These are phyloP conservation scores for Mesopsocus fuscifrons DNA, from an alignment of 2,888 invertebrate species.

Conservation along the genomic window DNA sequence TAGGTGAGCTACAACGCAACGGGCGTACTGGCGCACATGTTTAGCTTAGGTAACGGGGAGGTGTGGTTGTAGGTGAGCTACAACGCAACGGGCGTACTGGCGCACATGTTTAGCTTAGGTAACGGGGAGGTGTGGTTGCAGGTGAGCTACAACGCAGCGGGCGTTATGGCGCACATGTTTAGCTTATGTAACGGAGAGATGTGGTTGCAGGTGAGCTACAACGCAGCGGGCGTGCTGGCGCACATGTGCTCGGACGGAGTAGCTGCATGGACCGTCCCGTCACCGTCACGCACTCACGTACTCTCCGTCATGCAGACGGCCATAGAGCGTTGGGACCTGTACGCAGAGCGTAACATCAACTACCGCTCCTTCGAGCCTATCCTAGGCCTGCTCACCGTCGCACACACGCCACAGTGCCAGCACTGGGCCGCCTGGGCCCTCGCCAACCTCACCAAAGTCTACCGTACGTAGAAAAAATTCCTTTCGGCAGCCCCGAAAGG, in stretches of 20 bases:
- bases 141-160: constrained; percentile 90
- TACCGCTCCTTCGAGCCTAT: constrained; percentile 94
- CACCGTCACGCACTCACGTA: constrained; percentile 51
- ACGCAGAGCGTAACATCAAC: constrained; percentile 82
- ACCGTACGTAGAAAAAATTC: constrained; percentile 59
- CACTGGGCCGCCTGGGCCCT: constrained; percentile 97
- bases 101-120: no score
- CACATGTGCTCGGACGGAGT: constrained; percentile 89
- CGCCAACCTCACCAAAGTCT: constrained; percentile 84
- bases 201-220: constrained; percentile 58
- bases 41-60: no score
- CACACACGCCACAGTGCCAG: constrained; percentile 80
- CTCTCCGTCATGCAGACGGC: constrained; percentile 57
- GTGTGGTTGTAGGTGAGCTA: constrained; percentile 68
- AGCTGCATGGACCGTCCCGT: constrained; percentile 55
- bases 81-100: constrained; percentile 88
- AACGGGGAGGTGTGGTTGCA: constrained; percentile 22
- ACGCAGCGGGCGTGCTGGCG: constrained; percentile 87
- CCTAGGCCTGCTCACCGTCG: constrained; percentile 56
- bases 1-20: no score
- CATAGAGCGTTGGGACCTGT: constrained; percentile 74
- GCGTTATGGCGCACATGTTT: constrained; percentile 82
- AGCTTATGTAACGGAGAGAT: no score
- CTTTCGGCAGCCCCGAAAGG: no score
- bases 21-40: no score